Percentiles rank a stretch among this genome's conserved stretches.
Conservation (phyloP, 1,140 invertebrate genomes). For the Drosophila mojavensis region DNA sequence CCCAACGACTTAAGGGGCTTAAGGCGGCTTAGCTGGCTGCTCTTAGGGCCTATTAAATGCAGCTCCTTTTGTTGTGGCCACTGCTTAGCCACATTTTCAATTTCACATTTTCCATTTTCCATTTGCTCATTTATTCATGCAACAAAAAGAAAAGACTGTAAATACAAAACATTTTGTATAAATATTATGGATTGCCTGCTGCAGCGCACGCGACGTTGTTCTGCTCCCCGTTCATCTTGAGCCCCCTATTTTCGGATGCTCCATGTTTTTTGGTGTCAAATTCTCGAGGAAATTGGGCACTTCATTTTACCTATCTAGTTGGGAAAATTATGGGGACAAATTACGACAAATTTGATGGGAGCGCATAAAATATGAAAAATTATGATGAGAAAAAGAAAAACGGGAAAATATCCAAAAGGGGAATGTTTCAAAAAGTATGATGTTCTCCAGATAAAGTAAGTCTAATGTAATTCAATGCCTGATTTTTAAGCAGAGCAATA, state of each 20-base stretch:
- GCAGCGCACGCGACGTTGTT: conserved; percentile 59
- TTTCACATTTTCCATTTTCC: not conserved
- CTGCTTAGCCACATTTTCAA: conserved; percentile 11
- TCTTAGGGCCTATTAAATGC: conserved; percentile 25
- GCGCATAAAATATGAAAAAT: conserved; percentile 12
- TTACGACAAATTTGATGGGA: conserved; percentile 48
- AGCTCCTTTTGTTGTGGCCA: conserved; percentile 20
- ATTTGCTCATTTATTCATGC: not conserved
- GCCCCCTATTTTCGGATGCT: conserved; percentile 29
- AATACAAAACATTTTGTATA: conserved; percentile 32
- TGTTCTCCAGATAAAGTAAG: not conserved
- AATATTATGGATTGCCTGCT: conserved; percentile 3
- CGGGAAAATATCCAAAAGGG: not conserved
- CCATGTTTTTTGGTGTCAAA: conserved; percentile 60
- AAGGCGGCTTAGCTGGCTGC: conserved; percentile 49
- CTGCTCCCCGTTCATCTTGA: conserved; percentile 9
- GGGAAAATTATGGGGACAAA: conserved; percentile 61
- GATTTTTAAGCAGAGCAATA: not conserved
- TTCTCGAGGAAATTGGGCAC: conserved; percentile 72
- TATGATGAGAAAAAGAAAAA: not conserved
- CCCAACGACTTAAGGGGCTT: conserved; percentile 60
- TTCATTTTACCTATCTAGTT: conserved; percentile 64
- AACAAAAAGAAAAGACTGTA: conserved; percentile 17
- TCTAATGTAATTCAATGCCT: not conserved
- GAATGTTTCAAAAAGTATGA: not conserved